A percentile compares a stretch with the other conserved stretches of the same genome.
Evolutionary conservation across 2,888 invertebrate genomes (phyloP).

Genomic region (Vanessa cardui): DNA sequence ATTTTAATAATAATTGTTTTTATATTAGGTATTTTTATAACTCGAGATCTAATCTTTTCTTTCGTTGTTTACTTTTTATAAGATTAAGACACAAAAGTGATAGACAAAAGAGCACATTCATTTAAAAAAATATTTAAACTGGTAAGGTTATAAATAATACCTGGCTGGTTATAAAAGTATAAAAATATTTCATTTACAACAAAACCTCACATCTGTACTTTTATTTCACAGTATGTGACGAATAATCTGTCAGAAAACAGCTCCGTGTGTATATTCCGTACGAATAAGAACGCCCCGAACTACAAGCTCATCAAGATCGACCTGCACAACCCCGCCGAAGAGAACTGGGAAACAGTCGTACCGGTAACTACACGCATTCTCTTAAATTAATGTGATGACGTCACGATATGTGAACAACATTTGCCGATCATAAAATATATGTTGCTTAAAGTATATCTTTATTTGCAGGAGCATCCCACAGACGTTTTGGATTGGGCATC

Average conservation of each 20-base stretch:
- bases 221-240: constrained; percentile 89
- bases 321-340: constrained; percentile 86
- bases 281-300: constrained; percentile 96
- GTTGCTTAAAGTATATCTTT: neutral
- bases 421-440: too few relatives aligned
- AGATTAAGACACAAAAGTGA: too few relatives aligned
- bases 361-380: constrained; percentile 66
- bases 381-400: too few relatives aligned
- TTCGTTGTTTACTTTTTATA: too few relatives aligned
- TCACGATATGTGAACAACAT: neutral
- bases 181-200: too few relatives aligned
- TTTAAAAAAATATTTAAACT: too few relatives aligned
- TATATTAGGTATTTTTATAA: too few relatives aligned
- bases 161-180: too few relatives aligned
- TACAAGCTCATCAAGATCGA: constrained; percentile 94
- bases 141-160: too few relatives aligned
- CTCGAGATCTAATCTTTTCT: too few relatives aligned
- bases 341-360: constrained; percentile 92
- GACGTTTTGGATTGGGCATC: constrained; percentile 96
- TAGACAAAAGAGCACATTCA: too few relatives aligned
- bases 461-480: constrained; percentile 86
- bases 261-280: constrained; percentile 91
- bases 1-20: neutral
- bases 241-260: constrained; percentile 85
- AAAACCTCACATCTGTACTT: neutral